Conservation (phyloP, 2,797 vertebrate genomes). For the Karalla daura region DNA sequence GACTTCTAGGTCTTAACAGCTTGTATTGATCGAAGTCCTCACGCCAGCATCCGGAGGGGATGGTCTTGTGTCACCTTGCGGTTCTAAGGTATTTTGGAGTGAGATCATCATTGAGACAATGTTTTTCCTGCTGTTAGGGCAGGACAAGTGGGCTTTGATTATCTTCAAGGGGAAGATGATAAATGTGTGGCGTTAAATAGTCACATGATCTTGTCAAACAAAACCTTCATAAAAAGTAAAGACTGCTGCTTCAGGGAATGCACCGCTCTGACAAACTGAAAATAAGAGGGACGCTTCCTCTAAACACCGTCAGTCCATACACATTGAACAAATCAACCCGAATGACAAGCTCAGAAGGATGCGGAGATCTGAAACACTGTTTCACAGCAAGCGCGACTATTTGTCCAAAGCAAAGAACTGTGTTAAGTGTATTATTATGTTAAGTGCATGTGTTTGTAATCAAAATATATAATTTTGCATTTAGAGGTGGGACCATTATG, state of each 20-base stretch:
- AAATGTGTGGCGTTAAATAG: constrained; percentile 58
- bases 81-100: constrained; percentile 60
- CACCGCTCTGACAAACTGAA: constrained; percentile 38
- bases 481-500: no score
- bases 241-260: constrained; percentile 35
- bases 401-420: no score
- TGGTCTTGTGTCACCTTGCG: constrained; percentile 73
- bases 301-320: constrained; percentile 27
- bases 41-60: constrained; percentile 53
- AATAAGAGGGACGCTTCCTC: constrained; percentile 25
- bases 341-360: constrained; percentile 4
- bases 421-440: no score
- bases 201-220: constrained; percentile 47
- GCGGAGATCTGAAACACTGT: constrained; percentile 7
- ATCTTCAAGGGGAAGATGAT: constrained; percentile 52
- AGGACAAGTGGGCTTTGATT: constrained; percentile 60
- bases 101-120: constrained; percentile 55
- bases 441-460: no score
- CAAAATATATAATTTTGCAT: no score
- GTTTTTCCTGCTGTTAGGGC: constrained; percentile 58
- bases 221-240: constrained; percentile 46
- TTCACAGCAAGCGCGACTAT: not conserved
- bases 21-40: constrained; percentile 73
- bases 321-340: not conserved
- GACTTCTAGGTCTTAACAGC: constrained; percentile 73